A percentile compares a stretch with the other conserved stretches of the same genome.
phyloP scores from a whole-genome alignment of 2,888 invertebrate species.

The Stenoptilia bipunctidactyla region DNA sequence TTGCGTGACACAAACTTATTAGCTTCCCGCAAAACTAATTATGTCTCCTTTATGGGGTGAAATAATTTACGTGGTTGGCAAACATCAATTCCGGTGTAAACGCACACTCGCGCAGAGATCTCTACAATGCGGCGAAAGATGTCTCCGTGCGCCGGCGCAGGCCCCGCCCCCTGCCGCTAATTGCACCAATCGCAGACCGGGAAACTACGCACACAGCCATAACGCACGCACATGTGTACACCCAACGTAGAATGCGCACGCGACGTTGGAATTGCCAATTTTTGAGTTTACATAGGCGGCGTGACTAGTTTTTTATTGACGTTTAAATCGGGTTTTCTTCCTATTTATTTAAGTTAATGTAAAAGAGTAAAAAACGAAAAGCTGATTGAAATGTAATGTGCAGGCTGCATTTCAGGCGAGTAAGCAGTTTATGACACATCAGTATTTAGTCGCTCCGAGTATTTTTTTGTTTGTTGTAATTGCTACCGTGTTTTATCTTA shows the following conservation, averaged over 20 bases:
- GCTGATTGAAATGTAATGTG: too few species aligned
- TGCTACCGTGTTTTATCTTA: too few species aligned
- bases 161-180: constrained; percentile 57
- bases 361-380: too few species aligned
- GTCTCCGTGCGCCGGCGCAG: constrained; percentile 57
- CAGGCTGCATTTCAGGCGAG: too few species aligned
- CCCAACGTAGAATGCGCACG: constrained; percentile 18
- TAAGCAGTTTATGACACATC: too few species aligned
- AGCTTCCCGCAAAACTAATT: constrained; percentile 1
- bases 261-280: constrained; percentile 33
- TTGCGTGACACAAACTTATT: constrained; percentile 1
- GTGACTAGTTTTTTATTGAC: too few species aligned
- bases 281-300: not conserved
- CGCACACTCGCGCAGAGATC: constrained; percentile 16
- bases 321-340: too few species aligned
- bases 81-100: not conserved
- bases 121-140: constrained; percentile 28
- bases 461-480: too few species aligned
- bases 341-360: too few species aligned
- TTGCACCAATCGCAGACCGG: constrained; percentile 64
- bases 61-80: not conserved
- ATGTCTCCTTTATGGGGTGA: not conserved
- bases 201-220: constrained; percentile 24
- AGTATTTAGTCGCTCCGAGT: too few species aligned
- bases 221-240: constrained; percentile 19